These are phyloP conservation scores for Ophion ellenae DNA, from an alignment of 2,888 invertebrate species.

Conservation along the genomic window DNA sequence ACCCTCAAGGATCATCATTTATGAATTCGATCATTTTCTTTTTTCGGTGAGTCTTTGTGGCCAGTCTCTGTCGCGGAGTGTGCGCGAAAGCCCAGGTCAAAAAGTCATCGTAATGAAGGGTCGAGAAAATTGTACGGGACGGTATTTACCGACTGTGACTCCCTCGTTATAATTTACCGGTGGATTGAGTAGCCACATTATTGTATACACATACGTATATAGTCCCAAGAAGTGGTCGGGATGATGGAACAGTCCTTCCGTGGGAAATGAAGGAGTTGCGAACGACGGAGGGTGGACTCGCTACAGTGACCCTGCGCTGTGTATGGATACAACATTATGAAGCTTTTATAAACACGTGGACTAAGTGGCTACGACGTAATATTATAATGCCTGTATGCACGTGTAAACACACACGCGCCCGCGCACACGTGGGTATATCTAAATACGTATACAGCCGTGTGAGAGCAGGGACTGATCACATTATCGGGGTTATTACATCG, in stretches of 20 bases:
- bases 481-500: conserved; percentile 72
- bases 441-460: neutral
- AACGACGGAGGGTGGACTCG: conserved; percentile 53
- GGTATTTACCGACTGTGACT: conserved; percentile 57
- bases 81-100: neutral
- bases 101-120: conserved; percentile 54
- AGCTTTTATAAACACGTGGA: conserved; percentile 60
- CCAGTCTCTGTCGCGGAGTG: neutral
- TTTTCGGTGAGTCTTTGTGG: neutral
- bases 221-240: conserved; percentile 28
- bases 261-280: conserved; percentile 62
- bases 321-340: conserved; percentile 26
- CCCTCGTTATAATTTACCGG: conserved; percentile 63
- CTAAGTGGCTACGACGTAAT: conserved; percentile 63
- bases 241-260: conserved; percentile 51
- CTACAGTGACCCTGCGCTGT: conserved; percentile 50
- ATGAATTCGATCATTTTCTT: neutral
- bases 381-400: conserved; percentile 50
- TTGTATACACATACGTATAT: neutral
- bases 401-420: neutral
- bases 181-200: conserved; percentile 44
- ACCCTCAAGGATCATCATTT: no score
- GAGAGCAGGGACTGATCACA: conserved; percentile 63
- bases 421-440: neutral
- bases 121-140: conserved; percentile 46